These are phyloP conservation scores for Eremobia ochroleuca DNA, from an alignment of 2,888 invertebrate species.

Conservation along the genomic window DNA sequence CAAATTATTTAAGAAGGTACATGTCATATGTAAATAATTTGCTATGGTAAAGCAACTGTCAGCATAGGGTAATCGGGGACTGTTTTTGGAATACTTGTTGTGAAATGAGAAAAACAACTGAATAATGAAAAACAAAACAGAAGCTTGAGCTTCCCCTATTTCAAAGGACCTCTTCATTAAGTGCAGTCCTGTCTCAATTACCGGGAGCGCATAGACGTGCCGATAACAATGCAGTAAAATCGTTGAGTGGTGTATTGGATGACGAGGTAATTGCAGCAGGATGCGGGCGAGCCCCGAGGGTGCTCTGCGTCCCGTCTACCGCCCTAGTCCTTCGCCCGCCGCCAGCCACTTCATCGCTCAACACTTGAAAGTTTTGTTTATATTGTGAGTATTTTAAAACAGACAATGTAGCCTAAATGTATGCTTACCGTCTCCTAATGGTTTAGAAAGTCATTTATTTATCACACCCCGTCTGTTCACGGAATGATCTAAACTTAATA, in stretches of 20 bases:
- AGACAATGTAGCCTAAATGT: constrained; percentile 45
- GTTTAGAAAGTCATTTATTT: constrained; percentile 51
- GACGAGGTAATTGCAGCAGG: constrained; percentile 70
- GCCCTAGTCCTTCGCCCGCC: constrained; percentile 61
- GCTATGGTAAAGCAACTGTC: neutral
- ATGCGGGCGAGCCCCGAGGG: constrained; percentile 71
- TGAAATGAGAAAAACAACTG: neutral
- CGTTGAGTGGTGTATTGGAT: constrained; percentile 64
- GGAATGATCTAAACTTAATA: constrained; percentile 17
- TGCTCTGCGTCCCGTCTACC: constrained; percentile 45
- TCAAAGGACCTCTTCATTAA: constrained; percentile 39
- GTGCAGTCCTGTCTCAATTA: constrained; percentile 58
- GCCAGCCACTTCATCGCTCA: constrained; percentile 64
- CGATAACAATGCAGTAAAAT: constrained; percentile 62
- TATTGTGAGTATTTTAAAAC: constrained; percentile 43
- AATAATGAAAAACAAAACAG: neutral
- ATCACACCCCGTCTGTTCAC: constrained; percentile 28
- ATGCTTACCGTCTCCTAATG: constrained; percentile 41
- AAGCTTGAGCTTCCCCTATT: constrained; percentile 14
- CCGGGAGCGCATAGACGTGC: constrained; percentile 58
- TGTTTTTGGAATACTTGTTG: neutral
- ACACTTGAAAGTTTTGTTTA: constrained; percentile 59
- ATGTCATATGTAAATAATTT: neutral
- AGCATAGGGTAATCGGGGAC: neutral
- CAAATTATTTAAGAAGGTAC: neutral